phyloP scores from a whole-genome alignment of 2,797 vertebrate species.

The Acropternis orthonyx region DNA sequence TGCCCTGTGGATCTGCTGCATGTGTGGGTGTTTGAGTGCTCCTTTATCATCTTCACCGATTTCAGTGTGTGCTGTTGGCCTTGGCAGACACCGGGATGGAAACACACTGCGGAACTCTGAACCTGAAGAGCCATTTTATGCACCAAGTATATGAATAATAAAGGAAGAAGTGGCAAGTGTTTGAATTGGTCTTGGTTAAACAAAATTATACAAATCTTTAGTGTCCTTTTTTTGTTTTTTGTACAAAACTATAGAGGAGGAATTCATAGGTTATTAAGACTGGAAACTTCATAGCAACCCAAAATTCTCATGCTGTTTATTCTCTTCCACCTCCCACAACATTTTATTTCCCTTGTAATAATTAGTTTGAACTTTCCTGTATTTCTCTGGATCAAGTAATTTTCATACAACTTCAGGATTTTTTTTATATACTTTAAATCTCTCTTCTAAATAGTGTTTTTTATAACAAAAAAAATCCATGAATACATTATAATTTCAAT shows the following conservation, averaged over 20 bases:
- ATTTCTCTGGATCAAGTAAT: constrained; percentile 43
- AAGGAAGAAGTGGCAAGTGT: not conserved
- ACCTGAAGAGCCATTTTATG: not conserved
- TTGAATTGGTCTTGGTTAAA: not conserved
- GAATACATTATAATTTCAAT: constrained; percentile 75
- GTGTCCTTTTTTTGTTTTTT: not conserved
- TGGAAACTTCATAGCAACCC: not conserved
- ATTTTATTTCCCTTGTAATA: constrained; percentile 26
- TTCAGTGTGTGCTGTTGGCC: not conserved
- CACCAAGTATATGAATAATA: not conserved
- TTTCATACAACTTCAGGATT: constrained; percentile 50
- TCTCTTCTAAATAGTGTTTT: constrained; percentile 56
- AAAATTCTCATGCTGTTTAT: not conserved
- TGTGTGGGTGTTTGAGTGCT: not conserved
- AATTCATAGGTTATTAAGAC: not conserved
- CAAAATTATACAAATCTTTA: not conserved
- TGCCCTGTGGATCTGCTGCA: not conserved
- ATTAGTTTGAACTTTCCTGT: constrained; percentile 54
- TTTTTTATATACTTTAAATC: constrained; percentile 61
- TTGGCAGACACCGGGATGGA: not conserved
- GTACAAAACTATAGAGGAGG: not conserved
- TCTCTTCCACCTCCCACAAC: not conserved
- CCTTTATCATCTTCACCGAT: accelerated
- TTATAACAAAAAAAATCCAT: constrained; percentile 36
- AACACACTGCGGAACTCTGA: not conserved